Base-by-base conservation (phyloP, 2,113 vertebrate genomes). In the Pomatorhinus ruficollis region DNA sequence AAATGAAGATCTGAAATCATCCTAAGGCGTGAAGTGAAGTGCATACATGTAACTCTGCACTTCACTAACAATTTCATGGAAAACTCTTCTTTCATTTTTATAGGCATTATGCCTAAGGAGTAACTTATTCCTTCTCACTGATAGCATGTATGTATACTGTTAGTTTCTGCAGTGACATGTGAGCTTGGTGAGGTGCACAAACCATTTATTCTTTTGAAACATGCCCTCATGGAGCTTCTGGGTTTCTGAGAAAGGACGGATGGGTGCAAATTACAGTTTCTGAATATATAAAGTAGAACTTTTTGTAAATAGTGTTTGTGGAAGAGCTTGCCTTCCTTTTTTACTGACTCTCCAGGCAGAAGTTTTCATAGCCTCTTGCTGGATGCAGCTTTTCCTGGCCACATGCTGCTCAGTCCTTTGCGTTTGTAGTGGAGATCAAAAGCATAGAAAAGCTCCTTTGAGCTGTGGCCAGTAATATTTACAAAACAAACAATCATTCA, bases 341-440 rank as follows among this genome's bases (percentile, higher is more conserved):
- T 89, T 56, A 72, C 45, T 89, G 63, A 61, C 66, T 84, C 50
- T 45, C 39, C 50, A 56, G 69, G 76, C 76, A 81, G 39, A 84
- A 82, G 80, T 92, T 95, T 94, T 97, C 76, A 50, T 49, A 89
- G 80, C 45, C 68, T 90, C n/a, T 74, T 10, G 5, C 68, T 92
- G 83, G 59, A 65, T 72, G 64, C 66, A 80, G 76, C 83, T 95
- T 92, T 95, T 96, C 80, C 95, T 83, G 89, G 59, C 83, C 91
- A 65, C 87, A 72, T 83, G 71, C 93, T 94, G 86, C 79, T 95
- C 63, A 37, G 76, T 83, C 42, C 22, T 86, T 83, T 72, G 59
- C 0, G 3, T 89, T 89, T 92, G 89, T 86, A 89, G 80, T 59
- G 25, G 50, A 94, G 87, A 96, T 92, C 83, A 96, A 96, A 96